A percentile compares a stretch with the other conserved stretches of the same genome.
phyloP scores from a whole-genome alignment of 1,140 invertebrate genomes.

The Lamellibrachia luymesi region DNA sequence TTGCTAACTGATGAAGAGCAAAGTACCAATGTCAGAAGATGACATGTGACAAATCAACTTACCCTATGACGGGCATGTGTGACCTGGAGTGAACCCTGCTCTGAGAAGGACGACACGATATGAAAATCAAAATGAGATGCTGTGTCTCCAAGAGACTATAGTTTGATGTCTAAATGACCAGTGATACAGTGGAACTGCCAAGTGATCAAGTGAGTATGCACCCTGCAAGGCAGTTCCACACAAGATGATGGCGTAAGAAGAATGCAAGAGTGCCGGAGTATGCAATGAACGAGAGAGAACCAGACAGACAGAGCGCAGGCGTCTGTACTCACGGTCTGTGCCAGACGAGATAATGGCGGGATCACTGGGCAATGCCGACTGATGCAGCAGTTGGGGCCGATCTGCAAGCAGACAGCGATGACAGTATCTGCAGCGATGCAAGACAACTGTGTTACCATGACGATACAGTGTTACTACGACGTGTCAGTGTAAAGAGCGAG shows the following conservation, averaged over 20 bases:
- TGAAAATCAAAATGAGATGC: not conserved
- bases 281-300: slow-evolving; percentile 8
- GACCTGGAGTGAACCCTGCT: not conserved
- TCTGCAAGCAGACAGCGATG: slow-evolving; percentile 24
- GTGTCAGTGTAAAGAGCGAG: not conserved
- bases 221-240: not conserved
- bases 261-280: not conserved
- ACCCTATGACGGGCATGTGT: not conserved
- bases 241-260: not conserved
- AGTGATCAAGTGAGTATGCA: not conserved
- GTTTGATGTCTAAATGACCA: not conserved
- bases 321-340: slow-evolving; percentile 40
- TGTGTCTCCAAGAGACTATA: not conserved
- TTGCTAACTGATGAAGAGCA: not conserved
- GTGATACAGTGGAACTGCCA: not conserved
- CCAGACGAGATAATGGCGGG: slow-evolving; percentile 78
- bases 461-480: slow-evolving; percentile 48
- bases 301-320: slow-evolving; percentile 11
- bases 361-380: slow-evolving; percentile 78
- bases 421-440: not conserved
- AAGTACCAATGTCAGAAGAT: slow-evolving; percentile 14
- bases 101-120: not conserved
- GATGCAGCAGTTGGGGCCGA: slow-evolving; percentile 27
- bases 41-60: not conserved
- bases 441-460: not conserved